Evolutionary conservation across 2,113 vertebrate genomes (phyloP), one percentile per base, ranked within the genome.

Genomic region (Steatornis caripensis): DNA sequence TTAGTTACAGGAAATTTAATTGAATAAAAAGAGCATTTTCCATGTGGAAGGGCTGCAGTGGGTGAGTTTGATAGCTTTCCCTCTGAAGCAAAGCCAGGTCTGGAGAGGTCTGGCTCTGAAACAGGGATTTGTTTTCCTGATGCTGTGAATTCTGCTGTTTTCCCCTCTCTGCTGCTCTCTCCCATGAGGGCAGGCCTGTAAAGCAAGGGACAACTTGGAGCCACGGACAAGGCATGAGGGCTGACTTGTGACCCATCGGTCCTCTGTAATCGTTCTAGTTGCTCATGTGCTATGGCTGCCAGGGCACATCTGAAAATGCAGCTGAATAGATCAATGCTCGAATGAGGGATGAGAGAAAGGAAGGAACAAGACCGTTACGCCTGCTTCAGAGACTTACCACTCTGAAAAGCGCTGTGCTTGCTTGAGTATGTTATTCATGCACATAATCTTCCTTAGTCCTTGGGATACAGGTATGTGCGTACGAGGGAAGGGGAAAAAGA

Each of bases 21-120:
- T 95, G 34, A 92, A 94, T 96, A 49, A 95, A 90, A 95, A 82
- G 65, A 93, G 27, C 14, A 51, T 93, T 86, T 94, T 61, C 39
- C 41, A 9, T 27, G 12, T 76, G 80, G 48, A 95, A 87, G 41
- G 41, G 6, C 94, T 96, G 77, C 57, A 61, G 24, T 93, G 48
- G 6, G 20, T 76, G 65, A 75, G 29, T 82, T 86, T 84, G 93
- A 91, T 89, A 81, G 72, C 53, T 69, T 89, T 94, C 65, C 9
- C 14, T 83, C 48, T 87, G 70, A 91, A 96, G 61, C 36, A 83
- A 91, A 89, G 45, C 37, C 80, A 74, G 37, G 8, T 60, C 45
- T 72, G 46, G 45, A 80, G 57, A 29, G 34, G 17, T 55, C 58
- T 91, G 77, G 27, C 53, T 93, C 78, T 96, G 53, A 82, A 95